Evolutionary conservation across 2,888 invertebrate species (phyloP).

Genomic region (Mylabris sibirica): DNA sequence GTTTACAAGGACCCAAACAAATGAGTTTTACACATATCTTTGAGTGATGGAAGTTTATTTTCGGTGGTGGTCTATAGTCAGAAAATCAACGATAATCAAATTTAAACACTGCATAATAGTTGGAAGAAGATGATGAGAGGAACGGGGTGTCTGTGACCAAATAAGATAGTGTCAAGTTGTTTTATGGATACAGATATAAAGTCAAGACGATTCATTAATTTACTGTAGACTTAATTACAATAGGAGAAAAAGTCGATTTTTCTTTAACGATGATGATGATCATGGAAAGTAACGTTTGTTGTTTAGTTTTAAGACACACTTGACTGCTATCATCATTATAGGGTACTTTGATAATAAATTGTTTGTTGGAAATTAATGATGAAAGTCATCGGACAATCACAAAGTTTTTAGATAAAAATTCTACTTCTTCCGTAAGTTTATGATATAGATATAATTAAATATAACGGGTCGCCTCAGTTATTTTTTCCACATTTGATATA

Average conservation of each 20-base stretch:
- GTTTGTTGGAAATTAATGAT: background rate
- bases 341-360: conserved; percentile 6
- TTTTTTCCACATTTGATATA: background rate
- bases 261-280: conserved; percentile 35
- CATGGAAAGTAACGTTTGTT: conserved; percentile 8
- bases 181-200: conserved; percentile 53
- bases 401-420: conserved; percentile 2
- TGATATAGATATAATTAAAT: conserved; percentile 10
- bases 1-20: conserved; percentile 47
- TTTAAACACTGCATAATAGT: background rate
- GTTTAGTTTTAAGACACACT: background rate
- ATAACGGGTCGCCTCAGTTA: background rate
- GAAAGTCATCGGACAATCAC: background rate
- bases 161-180: conserved; percentile 55
- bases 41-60: conserved; percentile 1
- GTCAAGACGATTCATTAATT: conserved; percentile 56
- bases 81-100: background rate
- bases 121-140: background rate
- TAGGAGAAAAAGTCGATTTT: conserved; percentile 45
- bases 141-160: background rate
- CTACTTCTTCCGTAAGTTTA: background rate
- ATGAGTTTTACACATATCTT: conserved; percentile 35
- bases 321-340: background rate
- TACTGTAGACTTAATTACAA: conserved; percentile 51
- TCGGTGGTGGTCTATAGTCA: conserved; percentile 1